Evolutionary conservation across 1,140 invertebrate genomes (phyloP).

Genomic region (Orchestia grillus): DNA sequence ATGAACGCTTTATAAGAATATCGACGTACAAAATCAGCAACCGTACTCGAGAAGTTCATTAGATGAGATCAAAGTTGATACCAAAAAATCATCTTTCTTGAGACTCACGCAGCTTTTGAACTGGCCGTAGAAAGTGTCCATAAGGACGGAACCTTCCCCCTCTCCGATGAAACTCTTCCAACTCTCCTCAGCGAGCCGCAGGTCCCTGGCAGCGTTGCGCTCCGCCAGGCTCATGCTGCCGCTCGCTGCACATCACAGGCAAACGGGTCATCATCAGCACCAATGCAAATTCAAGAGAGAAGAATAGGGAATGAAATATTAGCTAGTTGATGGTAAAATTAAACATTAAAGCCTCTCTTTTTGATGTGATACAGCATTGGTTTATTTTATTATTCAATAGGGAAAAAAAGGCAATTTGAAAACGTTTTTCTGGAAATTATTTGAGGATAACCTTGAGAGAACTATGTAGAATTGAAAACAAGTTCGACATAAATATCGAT

Average conservation of each 20-base stretch:
- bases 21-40: not conserved
- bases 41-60: not conserved
- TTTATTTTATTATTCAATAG: too few relatives aligned
- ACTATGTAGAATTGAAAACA: too few relatives aligned
- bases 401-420: too few relatives aligned
- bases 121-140: slow-evolving; percentile 82
- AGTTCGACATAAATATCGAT: too few relatives aligned
- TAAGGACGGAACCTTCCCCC: slow-evolving; percentile 77
- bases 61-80: not conserved
- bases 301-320: too few relatives aligned
- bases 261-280: not conserved
- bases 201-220: slow-evolving; percentile 68
- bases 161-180: slow-evolving; percentile 77
- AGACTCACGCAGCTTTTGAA: slow-evolving; percentile 79
- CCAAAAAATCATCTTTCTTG: not conserved
- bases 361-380: too few relatives aligned
- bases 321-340: too few relatives aligned
- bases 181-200: slow-evolving; percentile 75
- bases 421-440: too few relatives aligned
- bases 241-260: not conserved
- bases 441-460: too few relatives aligned
- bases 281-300: too few relatives aligned
- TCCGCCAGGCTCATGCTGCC: not conserved
- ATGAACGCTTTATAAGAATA: not conserved
- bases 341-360: too few relatives aligned